phyloP scores from a whole-genome alignment of 2,797 vertebrate genomes.

The Sebastes umbrosus region DNA sequence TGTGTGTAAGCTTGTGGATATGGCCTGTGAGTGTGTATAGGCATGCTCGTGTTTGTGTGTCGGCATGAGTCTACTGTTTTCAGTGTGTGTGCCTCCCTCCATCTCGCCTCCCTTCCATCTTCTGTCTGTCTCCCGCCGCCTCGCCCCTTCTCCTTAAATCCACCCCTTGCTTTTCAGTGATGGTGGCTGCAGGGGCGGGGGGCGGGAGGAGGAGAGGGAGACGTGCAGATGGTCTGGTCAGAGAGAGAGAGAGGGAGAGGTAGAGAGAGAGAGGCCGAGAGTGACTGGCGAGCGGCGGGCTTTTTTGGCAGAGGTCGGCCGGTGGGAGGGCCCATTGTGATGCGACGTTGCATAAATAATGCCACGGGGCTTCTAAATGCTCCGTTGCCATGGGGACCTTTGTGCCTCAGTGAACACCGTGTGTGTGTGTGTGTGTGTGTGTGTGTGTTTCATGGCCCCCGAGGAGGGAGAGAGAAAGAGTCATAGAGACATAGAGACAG shows the following conservation, averaged over 20 bases:
- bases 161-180: slow-evolving; percentile 43
- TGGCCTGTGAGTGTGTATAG: background rate
- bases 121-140: background rate
- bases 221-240: slow-evolving; percentile 62
- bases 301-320: slow-evolving; percentile 79
- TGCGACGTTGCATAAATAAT: slow-evolving; percentile 94
- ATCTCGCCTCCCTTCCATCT: slow-evolving; percentile 16
- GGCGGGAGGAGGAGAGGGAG: background rate
- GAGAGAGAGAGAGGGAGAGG: slow-evolving; percentile 36
- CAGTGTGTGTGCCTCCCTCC: slow-evolving; percentile 3
- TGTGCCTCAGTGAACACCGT: slow-evolving; percentile 90
- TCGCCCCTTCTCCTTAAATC: background rate
- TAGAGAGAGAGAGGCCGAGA: slow-evolving; percentile 37
- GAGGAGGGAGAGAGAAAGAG: slow-evolving; percentile 52
- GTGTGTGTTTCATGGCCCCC: slow-evolving; percentile 55
- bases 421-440: slow-evolving; percentile 67
- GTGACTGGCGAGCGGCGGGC: slow-evolving; percentile 74
- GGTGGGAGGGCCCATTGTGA: slow-evolving; percentile 89
- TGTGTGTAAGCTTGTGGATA: background rate
- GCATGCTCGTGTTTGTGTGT: background rate
- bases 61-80: slow-evolving; percentile 10
- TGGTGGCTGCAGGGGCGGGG: background rate
- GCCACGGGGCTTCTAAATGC: slow-evolving; percentile 88
- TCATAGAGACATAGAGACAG: slow-evolving; percentile 40
- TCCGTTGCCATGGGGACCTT: slow-evolving; percentile 95